phyloP scores from a whole-genome alignment of 2,888 invertebrate genomes.

The Nymphalis urticae region DNA sequence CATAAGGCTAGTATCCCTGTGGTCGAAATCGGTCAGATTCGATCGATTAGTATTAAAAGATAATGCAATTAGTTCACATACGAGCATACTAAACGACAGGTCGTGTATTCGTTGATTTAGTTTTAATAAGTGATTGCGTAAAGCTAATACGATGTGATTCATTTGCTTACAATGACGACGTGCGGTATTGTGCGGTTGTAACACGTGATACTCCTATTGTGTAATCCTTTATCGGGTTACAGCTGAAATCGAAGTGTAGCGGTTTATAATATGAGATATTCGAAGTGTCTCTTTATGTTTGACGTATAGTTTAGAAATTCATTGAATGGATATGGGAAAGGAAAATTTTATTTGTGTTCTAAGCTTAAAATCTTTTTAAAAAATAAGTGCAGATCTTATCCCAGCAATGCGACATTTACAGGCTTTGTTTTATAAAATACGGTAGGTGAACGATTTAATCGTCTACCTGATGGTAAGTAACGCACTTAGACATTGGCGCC shows the following conservation, averaged over 20 bases:
- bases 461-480: too few relatives aligned
- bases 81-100: neutral
- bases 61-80: neutral
- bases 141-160: constrained; percentile 29
- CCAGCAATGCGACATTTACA: too few relatives aligned
- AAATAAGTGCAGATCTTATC: too few relatives aligned
- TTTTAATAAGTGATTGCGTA: constrained; percentile 23
- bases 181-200: constrained; percentile 38
- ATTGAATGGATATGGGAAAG: too few relatives aligned
- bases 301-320: neutral
- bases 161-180: constrained; percentile 59
- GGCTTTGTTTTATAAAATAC: too few relatives aligned
- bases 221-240: constrained; percentile 38
- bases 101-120: neutral
- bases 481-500: too few relatives aligned
- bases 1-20: too few relatives aligned
- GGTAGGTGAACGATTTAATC: too few relatives aligned
- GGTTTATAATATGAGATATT: constrained; percentile 11
- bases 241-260: constrained; percentile 33
- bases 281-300: neutral
- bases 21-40: too few relatives aligned
- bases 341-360: too few relatives aligned
- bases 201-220: constrained; percentile 43
- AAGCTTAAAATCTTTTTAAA: too few relatives aligned
- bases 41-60: neutral